Percentiles rank a stretch among this genome's conserved stretches.
Evolutionary conservation across 1,140 invertebrate species (phyloP).

Genomic region (Drosophila melanica): DNA sequence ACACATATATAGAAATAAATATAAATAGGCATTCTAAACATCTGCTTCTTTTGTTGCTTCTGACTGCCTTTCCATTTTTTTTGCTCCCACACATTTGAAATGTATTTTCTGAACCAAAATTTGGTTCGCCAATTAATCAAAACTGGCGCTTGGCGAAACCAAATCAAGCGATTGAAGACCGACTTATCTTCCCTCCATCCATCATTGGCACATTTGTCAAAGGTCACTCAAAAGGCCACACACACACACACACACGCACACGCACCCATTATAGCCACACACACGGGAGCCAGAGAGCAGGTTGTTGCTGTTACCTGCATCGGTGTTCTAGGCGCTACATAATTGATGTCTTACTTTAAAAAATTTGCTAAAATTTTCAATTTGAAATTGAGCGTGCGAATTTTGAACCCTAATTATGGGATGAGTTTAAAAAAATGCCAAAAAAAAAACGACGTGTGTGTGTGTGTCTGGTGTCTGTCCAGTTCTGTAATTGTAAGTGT

Average conservation of each 20-base stretch:
- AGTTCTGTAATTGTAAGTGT: constrained; percentile 29
- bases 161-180: constrained; percentile 13
- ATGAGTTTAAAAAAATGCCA: constrained; percentile 48
- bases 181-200: constrained; percentile 44
- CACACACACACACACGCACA: constrained; percentile 43
- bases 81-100: constrained; percentile 28
- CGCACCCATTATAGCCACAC: not conserved
- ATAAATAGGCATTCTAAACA: not conserved
- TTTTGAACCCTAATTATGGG: constrained; percentile 76
- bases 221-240: constrained; percentile 70
- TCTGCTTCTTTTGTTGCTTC: not conserved
- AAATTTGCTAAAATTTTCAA: constrained; percentile 70
- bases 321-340: constrained; percentile 20
- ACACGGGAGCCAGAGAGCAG: constrained; percentile 29
- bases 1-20: not conserved
- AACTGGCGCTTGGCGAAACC: constrained; percentile 60
- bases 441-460: constrained; percentile 22
- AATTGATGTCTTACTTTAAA: constrained; percentile 71
- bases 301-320: constrained; percentile 46
- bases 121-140: constrained; percentile 63
- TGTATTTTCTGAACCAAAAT: constrained; percentile 22
- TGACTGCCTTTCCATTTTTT: not conserved
- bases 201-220: constrained; percentile 73
- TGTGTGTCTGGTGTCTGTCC: constrained; percentile 29
- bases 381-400: constrained; percentile 81